phyloP scores from a whole-genome alignment of 2,797 vertebrate genomes.

The Loris lydekkerianus region DNA sequence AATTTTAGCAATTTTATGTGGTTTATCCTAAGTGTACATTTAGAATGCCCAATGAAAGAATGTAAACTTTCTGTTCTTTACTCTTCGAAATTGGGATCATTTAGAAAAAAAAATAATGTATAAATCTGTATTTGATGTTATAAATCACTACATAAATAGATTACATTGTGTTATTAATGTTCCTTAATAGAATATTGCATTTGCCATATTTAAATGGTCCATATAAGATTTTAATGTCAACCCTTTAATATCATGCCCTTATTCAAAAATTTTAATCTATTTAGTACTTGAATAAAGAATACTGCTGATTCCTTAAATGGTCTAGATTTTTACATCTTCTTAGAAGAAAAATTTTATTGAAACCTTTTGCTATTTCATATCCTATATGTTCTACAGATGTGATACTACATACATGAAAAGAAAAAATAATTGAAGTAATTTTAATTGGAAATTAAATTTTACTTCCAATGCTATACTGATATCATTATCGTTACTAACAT shows the following conservation, averaged over 20 bases:
- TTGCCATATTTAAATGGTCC: not conserved
- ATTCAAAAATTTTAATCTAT: conserved; percentile 9
- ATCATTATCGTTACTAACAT: not conserved
- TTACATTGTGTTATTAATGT: not conserved
- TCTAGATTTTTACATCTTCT: not conserved
- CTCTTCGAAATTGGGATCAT: not conserved
- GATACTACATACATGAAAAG: conserved; percentile 20
- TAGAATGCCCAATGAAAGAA: not conserved
- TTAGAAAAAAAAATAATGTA: not conserved
- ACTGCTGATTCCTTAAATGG: not conserved
- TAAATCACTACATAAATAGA: not conserved
- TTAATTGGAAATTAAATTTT: conserved; percentile 19
- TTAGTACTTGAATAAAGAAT: conserved; percentile 26
- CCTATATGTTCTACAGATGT: not conserved
- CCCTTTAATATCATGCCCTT: not conserved
- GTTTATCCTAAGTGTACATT: not conserved
- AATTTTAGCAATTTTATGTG: not conserved
- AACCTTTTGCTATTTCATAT: not conserved
- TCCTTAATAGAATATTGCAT: not conserved
- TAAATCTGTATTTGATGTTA: not conserved
- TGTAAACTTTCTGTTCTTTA: not conserved
- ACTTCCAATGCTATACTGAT: not conserved
- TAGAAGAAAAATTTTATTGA: conserved; percentile 21
- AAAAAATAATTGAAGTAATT: not conserved
- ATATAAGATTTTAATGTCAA: conserved; percentile 27